Conservation (phyloP, 1,140 invertebrate species). For the Drosophila virilis region DNA sequence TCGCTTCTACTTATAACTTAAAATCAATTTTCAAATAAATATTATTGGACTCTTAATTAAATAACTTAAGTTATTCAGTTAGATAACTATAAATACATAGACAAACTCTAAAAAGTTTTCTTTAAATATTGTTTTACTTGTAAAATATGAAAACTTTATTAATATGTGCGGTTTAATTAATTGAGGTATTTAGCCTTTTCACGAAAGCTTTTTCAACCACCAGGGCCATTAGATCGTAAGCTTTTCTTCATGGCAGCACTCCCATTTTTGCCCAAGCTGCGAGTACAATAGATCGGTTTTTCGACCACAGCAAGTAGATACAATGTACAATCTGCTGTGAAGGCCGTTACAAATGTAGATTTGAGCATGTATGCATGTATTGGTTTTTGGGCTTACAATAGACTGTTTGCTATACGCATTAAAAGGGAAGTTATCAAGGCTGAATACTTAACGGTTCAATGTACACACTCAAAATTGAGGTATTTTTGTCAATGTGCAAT, state of each 20-base stretch:
- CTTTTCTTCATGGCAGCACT: constrained; percentile 58
- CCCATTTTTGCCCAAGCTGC: constrained; percentile 44
- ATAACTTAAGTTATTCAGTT: too few species aligned
- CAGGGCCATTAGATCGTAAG: constrained; percentile 47
- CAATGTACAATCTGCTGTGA: constrained; percentile 30
- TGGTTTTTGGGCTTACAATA: constrained; percentile 45
- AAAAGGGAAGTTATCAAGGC: constrained; percentile 70
- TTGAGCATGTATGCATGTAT: constrained; percentile 21
- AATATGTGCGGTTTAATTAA: too few species aligned
- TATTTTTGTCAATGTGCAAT: constrained; percentile 37
- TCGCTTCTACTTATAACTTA: too few species aligned
- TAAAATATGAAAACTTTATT: too few species aligned
- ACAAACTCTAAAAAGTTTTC: too few species aligned
- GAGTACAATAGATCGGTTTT: constrained; percentile 51
- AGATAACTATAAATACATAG: too few species aligned
- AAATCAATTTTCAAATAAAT: too few species aligned
- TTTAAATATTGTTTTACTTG: too few species aligned
- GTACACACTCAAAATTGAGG: constrained; percentile 29
- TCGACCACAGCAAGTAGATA: constrained; percentile 38
- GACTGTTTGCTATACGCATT: constrained; percentile 41
- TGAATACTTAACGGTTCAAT: constrained; percentile 45
- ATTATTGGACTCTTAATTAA: too few species aligned
- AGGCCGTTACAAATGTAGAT: constrained; percentile 51
- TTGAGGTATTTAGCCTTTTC: neutral
- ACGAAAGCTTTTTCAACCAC: constrained; percentile 53